phyloP scores from a whole-genome alignment of 2,888 invertebrate genomes.

The Tetrapedia diversipes region DNA sequence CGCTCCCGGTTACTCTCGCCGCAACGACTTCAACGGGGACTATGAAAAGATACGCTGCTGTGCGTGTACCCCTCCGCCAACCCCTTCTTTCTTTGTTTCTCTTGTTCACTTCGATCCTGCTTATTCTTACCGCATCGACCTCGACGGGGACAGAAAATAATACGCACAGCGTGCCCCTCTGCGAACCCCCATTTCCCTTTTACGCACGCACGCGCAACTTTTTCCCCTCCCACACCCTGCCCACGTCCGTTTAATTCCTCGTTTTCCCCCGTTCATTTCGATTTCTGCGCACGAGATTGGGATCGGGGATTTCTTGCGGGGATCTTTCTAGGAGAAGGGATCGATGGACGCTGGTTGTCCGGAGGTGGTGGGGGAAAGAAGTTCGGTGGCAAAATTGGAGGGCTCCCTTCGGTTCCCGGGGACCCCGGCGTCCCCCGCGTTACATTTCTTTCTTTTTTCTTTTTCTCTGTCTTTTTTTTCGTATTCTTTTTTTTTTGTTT shows the following conservation, averaged over 20 bases:
- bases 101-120: slow-evolving; percentile 23
- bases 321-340: slow-evolving; percentile 15
- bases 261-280: background rate
- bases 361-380: background rate
- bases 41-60: too few species aligned
- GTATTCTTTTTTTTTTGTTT: too few species aligned
- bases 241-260: background rate
- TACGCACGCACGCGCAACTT: background rate
- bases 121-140: slow-evolving; percentile 36
- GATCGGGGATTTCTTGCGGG: too few species aligned
- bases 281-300: slow-evolving; percentile 5
- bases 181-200: slow-evolving; percentile 42
- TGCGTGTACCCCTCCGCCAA: too few species aligned
- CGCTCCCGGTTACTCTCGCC: background rate
- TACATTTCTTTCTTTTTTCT: background rate
- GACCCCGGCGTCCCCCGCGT: slow-evolving; percentile 18
- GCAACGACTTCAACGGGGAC: too few species aligned
- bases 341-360: background rate
- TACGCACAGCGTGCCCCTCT: slow-evolving; percentile 61
- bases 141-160: slow-evolving; percentile 16
- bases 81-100: background rate
- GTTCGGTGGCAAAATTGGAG: slow-evolving; percentile 21
- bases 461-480: too few species aligned
- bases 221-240: background rate
- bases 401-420: slow-evolving; percentile 37